Percentiles rank a stretch among this genome's conserved stretches.
Evolutionary conservation across 2,113 vertebrate genomes (phyloP).

Genomic region (Steatornis caripensis): DNA sequence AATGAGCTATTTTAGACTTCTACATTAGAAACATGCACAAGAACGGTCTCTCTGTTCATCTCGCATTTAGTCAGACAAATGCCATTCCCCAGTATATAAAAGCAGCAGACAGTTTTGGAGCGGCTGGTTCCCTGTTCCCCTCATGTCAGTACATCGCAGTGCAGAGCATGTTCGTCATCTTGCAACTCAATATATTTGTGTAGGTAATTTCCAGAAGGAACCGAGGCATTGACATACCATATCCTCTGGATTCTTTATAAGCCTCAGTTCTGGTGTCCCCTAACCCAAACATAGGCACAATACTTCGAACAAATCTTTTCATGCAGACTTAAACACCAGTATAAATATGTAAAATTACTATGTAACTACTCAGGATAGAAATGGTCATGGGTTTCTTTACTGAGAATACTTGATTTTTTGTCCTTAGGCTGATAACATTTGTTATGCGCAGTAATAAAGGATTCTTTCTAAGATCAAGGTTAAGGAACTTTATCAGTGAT

Average conservation of each 20-base stretch:
- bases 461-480: neutral
- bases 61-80: neutral
- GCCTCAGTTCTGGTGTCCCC: neutral
- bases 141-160: neutral
- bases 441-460: neutral
- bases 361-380: neutral
- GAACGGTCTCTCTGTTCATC: neutral
- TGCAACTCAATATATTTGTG: neutral
- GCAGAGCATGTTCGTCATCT: neutral
- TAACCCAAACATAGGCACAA: neutral
- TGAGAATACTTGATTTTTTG: neutral
- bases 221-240: rapidly evolving
- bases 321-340: neutral
- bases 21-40: neutral
- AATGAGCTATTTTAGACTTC: neutral
- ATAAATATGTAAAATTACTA: neutral
- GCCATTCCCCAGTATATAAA: neutral
- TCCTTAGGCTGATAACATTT: neutral
- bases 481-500: neutral
- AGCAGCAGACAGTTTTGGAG: neutral
- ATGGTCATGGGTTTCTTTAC: neutral
- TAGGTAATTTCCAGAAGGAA: neutral
- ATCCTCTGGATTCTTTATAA: neutral
- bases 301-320: neutral
- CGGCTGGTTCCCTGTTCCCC: neutral